Percentiles rank a stretch among this genome's conserved stretches.
Evolutionary conservation across 2,113 vertebrate genomes (phyloP).

Genomic region (Hucho hucho): DNA sequence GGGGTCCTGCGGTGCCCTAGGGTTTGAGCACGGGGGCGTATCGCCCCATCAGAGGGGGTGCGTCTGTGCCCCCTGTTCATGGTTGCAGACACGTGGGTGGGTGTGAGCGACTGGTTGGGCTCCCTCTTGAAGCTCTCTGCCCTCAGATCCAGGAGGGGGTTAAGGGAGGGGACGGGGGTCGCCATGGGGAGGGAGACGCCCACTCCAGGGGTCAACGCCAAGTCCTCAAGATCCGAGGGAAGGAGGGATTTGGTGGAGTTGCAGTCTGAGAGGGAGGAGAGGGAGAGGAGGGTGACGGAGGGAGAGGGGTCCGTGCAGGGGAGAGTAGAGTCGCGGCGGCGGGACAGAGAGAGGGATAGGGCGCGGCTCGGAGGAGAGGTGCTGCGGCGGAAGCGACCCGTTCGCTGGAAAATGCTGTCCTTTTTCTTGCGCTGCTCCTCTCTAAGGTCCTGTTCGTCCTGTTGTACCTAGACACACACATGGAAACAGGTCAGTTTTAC

Average conservation of each 20-base stretch:
- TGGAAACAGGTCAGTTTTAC: background rate
- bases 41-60: constrained; percentile 84
- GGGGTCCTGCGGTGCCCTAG: constrained; percentile 73
- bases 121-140: constrained; percentile 90
- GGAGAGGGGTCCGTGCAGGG: constrained; percentile 74
- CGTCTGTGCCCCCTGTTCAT: constrained; percentile 80
- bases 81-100: constrained; percentile 82
- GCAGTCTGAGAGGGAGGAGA: constrained; percentile 89
- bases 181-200: constrained; percentile 40
- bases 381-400: constrained; percentile 78
- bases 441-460: constrained; percentile 76
- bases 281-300: constrained; percentile 83
- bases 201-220: constrained; percentile 49
- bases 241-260: constrained; percentile 89
- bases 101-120: constrained; percentile 87
- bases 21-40: constrained; percentile 75
- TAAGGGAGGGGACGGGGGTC: constrained; percentile 55
- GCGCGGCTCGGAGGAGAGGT: constrained; percentile 74
- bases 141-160: constrained; percentile 84
- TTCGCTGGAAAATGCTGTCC: constrained; percentile 83
- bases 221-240: constrained; percentile 84
- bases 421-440: constrained; percentile 83
- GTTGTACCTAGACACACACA: constrained; percentile 61
- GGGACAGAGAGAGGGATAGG: constrained; percentile 70
- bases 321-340: constrained; percentile 60